These are phyloP conservation scores for Myripristis jacobus DNA, from an alignment of 2,797 vertebrate genomes.

Conservation along the genomic window DNA sequence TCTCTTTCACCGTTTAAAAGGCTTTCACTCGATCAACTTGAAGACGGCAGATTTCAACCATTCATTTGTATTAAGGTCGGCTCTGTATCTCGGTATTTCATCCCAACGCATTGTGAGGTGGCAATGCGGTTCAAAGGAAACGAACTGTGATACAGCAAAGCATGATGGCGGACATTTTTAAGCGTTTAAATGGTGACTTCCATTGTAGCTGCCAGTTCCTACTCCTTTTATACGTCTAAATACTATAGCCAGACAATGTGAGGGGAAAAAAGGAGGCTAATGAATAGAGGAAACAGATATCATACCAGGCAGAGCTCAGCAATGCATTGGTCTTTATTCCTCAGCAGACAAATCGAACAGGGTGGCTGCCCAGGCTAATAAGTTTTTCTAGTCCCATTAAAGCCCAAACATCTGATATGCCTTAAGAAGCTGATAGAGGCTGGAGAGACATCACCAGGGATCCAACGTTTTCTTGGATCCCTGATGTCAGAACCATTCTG, in stretches of 20 bases:
- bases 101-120: slow-evolving; percentile 42
- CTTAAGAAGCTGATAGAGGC: slow-evolving; percentile 67
- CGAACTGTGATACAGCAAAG: background rate
- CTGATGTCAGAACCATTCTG: slow-evolving; percentile 60
- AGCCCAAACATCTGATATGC: slow-evolving; percentile 78
- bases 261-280: slow-evolving; percentile 31
- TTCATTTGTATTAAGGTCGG: slow-evolving; percentile 17
- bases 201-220: slow-evolving; percentile 40
- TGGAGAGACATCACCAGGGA: slow-evolving; percentile 46
- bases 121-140: slow-evolving; percentile 38
- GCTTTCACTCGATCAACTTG: slow-evolving; percentile 40
- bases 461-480: slow-evolving; percentile 58
- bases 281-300: slow-evolving; percentile 55
- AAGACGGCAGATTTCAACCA: slow-evolving; percentile 45
- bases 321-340: slow-evolving; percentile 63
- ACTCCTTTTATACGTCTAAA: slow-evolving; percentile 43
- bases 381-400: slow-evolving; percentile 76
- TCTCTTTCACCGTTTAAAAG: slow-evolving; percentile 40
- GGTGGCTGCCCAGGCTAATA: slow-evolving; percentile 68
- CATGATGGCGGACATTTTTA: background rate
- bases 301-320: slow-evolving; percentile 50
- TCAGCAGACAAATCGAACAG: slow-evolving; percentile 63
- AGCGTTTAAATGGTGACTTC: too few relatives aligned
- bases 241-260: slow-evolving; percentile 35
- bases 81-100: slow-evolving; percentile 46